A percentile compares a stretch with the other conserved stretches of the same genome.
phyloP scores from a whole-genome alignment of 2,113 vertebrate genomes.

The Eolophus roseicapilla region DNA sequence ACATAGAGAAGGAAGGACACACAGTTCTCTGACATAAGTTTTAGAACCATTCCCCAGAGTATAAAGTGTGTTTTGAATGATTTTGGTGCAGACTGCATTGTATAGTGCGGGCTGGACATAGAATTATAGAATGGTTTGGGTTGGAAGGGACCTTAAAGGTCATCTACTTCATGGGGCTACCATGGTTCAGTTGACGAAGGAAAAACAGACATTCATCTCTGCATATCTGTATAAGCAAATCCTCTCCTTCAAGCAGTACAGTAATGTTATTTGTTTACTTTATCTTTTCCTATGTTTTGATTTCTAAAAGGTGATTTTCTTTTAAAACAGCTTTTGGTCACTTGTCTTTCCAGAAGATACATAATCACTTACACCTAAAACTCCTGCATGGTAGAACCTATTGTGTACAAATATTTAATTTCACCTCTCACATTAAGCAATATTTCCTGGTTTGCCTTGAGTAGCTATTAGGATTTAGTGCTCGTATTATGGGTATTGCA shows the following conservation, averaged over 20 bases:
- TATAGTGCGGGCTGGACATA: background rate
- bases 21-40: background rate
- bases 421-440: background rate
- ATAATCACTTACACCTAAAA: background rate
- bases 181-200: background rate
- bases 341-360: background rate
- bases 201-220: background rate
- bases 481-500: slow-evolving; percentile 25
- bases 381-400: background rate
- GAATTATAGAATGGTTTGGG: background rate
- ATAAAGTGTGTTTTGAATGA: background rate
- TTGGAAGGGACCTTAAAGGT: background rate
- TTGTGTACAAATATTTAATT: background rate
- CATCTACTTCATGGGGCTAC: background rate
- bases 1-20: background rate
- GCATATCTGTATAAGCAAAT: background rate
- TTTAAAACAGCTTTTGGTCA: background rate
- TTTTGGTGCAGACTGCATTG: background rate
- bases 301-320: background rate
- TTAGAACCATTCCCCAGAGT: background rate
- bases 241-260: background rate
- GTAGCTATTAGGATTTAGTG: slow-evolving; percentile 28
- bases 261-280: background rate
- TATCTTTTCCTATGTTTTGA: background rate
- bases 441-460: slow-evolving; percentile 11